A percentile compares a stretch with the other conserved stretches of the same genome.
Evolutionary conservation across 2,113 vertebrate genomes (phyloP).

Genomic region (Brachyhypopomus occidentalis): DNA sequence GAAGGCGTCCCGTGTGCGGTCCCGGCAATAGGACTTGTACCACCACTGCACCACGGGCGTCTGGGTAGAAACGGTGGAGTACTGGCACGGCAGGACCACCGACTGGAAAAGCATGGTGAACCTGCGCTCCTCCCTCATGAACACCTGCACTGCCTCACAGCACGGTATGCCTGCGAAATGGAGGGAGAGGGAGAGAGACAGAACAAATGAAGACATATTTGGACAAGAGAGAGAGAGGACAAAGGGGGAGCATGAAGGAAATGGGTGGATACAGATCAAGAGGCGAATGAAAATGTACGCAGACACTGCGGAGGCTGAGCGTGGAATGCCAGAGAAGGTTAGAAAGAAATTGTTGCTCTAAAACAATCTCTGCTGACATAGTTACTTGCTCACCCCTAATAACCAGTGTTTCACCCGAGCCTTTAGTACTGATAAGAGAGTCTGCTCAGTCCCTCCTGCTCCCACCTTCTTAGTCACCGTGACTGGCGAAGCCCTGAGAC

Average conservation of each 20-base stretch:
- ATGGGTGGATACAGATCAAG: not conserved
- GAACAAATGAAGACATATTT: not conserved
- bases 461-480: constrained; percentile 12
- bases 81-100: constrained; percentile 88
- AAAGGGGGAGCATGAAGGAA: too few species aligned
- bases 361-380: too few species aligned
- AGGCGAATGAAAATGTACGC: too few species aligned
- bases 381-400: not conserved
- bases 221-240: too few species aligned
- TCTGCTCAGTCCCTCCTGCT: too few species aligned
- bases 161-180: constrained; percentile 5
- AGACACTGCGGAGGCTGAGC: not conserved
- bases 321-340: not conserved
- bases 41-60: constrained; percentile 93
- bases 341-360: not conserved
- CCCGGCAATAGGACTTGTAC: constrained; percentile 96
- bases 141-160: constrained; percentile 81
- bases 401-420: not conserved
- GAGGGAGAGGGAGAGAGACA: not conserved
- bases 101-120: constrained; percentile 94
- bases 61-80: constrained; percentile 85
- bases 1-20: constrained; percentile 87
- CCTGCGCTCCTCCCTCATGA: constrained; percentile 82
- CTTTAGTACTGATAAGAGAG: not conserved
- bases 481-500: constrained; percentile 9